A percentile compares a stretch with the other conserved stretches of the same genome.
phyloP scores from a whole-genome alignment of 2,888 invertebrate genomes.

The Drosophila ustulata region DNA sequence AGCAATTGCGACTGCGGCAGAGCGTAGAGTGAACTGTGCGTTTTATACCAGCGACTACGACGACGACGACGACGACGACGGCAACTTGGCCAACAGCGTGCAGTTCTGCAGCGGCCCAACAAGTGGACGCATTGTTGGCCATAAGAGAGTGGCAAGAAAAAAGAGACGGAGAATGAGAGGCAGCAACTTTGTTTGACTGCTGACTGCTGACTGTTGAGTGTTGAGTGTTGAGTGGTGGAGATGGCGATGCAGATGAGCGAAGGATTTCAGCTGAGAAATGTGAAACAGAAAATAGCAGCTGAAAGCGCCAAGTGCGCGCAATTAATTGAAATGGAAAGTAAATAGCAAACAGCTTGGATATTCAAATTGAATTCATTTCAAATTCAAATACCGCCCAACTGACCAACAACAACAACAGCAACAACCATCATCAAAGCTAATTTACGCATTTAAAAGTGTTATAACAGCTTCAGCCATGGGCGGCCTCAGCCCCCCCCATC shows the following conservation, averaged over 20 bases:
- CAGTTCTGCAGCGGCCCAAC: slow-evolving; percentile 60
- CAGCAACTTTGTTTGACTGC: slow-evolving; percentile 15
- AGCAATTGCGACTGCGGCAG: slow-evolving; percentile 71
- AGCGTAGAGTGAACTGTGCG: slow-evolving; percentile 57
- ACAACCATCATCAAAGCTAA: slow-evolving; percentile 56
- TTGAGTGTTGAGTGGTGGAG: slow-evolving; percentile 7
- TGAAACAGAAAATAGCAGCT: slow-evolving; percentile 28
- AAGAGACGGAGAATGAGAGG: slow-evolving; percentile 7
- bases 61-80: slow-evolving; percentile 1
- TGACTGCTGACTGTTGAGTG: slow-evolving; percentile 5
- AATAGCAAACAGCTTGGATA: slow-evolving; percentile 44
- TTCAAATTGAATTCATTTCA: slow-evolving; percentile 73
- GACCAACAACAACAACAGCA: slow-evolving; percentile 1
- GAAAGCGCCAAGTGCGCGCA: slow-evolving; percentile 60
- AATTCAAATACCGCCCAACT: slow-evolving; percentile 51
- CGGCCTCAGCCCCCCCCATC: slow-evolving; percentile 14
- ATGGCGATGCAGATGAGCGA: slow-evolving; percentile 45
- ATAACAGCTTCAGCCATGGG: slow-evolving; percentile 56
- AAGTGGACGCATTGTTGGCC: slow-evolving; percentile 59
- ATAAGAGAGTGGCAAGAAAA: slow-evolving; percentile 6
- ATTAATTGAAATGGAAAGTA: slow-evolving; percentile 77
- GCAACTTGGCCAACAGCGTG: slow-evolving; percentile 48
- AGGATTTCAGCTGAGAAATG: slow-evolving; percentile 47
- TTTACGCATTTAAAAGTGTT: slow-evolving; percentile 74
- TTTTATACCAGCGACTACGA: slow-evolving; percentile 61